phyloP scores from a whole-genome alignment of 2,888 invertebrate species.

The Micropterix aruncella region DNA sequence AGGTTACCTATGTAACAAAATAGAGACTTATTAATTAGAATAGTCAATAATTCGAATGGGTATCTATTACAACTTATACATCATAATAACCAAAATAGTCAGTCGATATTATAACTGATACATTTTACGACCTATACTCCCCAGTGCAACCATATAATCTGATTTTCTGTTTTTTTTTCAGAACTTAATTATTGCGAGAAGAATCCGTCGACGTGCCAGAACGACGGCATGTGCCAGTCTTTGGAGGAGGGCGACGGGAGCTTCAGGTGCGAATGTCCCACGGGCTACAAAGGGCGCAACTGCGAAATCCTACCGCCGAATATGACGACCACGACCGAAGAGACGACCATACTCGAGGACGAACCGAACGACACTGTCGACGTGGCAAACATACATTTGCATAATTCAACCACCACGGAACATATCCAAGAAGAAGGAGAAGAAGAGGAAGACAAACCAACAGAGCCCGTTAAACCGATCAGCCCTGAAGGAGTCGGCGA shows the following conservation, averaged over 20 bases:
- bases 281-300: slow-evolving; percentile 59
- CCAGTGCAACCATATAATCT: not conserved
- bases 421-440: not conserved
- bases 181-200: slow-evolving; percentile 76
- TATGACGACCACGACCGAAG: slow-evolving; percentile 16
- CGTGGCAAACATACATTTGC: slow-evolving; percentile 6
- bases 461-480: too few relatives aligned
- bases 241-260: slow-evolving; percentile 61
- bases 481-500: slow-evolving; percentile 15
- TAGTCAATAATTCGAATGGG: too few relatives aligned
- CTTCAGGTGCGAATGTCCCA: slow-evolving; percentile 62
- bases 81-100: too few relatives aligned
- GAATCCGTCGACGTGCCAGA: slow-evolving; percentile 59
- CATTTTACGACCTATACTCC: too few relatives aligned
- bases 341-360: slow-evolving; percentile 5
- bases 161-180: slow-evolving; percentile 20
- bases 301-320: slow-evolving; percentile 47
- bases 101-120: too few relatives aligned
- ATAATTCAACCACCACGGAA: slow-evolving; percentile 11
- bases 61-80: too few relatives aligned
- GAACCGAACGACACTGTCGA: slow-evolving; percentile 9
- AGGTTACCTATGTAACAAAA: too few relatives aligned
- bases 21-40: too few relatives aligned
- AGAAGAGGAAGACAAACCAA: slow-evolving; percentile 8
- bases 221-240: slow-evolving; percentile 71